phyloP scores from a whole-genome alignment of 2,888 invertebrate species.

The Pyrrhia umbra region DNA sequence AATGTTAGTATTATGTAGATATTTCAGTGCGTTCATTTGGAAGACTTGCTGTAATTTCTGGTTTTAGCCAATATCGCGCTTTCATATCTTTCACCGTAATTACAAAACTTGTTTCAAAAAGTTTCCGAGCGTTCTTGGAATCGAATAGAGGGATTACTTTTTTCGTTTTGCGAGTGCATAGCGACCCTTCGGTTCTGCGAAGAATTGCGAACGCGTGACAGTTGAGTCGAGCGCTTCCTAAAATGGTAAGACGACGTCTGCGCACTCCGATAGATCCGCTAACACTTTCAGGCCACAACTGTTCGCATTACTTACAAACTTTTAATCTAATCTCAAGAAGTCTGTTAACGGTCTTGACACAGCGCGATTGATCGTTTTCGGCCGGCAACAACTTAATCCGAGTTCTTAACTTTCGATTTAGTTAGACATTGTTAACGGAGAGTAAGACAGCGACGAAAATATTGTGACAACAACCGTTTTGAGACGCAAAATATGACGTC shows the following conservation, averaged over 20 bases:
- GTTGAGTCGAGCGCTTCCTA: conserved; percentile 53
- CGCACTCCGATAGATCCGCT: conserved; percentile 52
- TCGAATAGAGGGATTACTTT: conserved; percentile 46
- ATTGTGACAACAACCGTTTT: conserved; percentile 24
- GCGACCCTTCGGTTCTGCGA: conserved; percentile 66
- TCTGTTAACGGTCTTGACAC: conserved; percentile 50
- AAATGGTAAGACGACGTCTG: conserved; percentile 56
- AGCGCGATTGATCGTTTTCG: conserved; percentile 51
- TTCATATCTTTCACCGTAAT: conserved; percentile 58
- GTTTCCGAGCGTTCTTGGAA: conserved; percentile 42
- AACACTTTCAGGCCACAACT: conserved; percentile 33
- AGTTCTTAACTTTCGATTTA: conserved; percentile 50
- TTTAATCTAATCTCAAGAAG: conserved; percentile 49
- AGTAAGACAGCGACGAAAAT: conserved; percentile 32
- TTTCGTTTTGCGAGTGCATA: conserved; percentile 50
- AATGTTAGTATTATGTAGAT: conserved; percentile 64
- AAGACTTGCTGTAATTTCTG: conserved; percentile 57
- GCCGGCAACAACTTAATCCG: conserved; percentile 49
- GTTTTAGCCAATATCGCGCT: conserved; percentile 57
- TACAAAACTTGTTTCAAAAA: conserved; percentile 54
- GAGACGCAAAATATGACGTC: background rate
- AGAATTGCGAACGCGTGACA: conserved; percentile 63
- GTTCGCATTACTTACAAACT: conserved; percentile 51
- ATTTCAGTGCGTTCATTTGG: conserved; percentile 55
- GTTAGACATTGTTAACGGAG: conserved; percentile 22